Base-by-base conservation (phyloP, 2,113 vertebrate genomes). In the Lophochroa leadbeateri region DNA sequence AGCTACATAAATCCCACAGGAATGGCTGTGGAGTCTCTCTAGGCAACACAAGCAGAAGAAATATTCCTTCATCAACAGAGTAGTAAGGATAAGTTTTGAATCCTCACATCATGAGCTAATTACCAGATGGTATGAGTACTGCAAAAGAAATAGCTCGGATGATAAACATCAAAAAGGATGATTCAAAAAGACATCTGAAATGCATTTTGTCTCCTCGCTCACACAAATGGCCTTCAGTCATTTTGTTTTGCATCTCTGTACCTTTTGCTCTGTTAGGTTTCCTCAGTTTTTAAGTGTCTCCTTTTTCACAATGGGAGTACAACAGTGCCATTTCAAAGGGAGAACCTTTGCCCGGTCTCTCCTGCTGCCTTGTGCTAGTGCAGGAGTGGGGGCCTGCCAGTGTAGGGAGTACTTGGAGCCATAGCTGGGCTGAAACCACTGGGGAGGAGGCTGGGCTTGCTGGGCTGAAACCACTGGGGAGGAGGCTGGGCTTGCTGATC, bases 161-260 rank as follows among this genome's bases (percentile, higher is more conserved):
- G 53, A 69, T 91, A 87, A 93, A 63, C 35, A 82, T 89, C 55
- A 88, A 71, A 80, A 87, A 68, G 17, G 21, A 57, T 35, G 52
- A 78, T 67, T 90, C 52, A 75, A 71, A 83, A 71, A 89, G 20
- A 50, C 55, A 88, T 88, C 69, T 84, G 74, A 96, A 91, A 92
- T 47, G 18, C 72, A 57, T 95, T 95, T 88, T 72, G 35, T 63
- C 39, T 67, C 27, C 23, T 71, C 37, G 37, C 39, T 86, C 5
- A 25, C 29, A 31, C 53, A 77, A 80, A 67, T 4, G 37, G 41
- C 44, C 18, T 80, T 82, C 53, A 50, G 37, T 24, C 6, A 16
- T 67, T 90, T 84, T 86, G 8, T 44, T 94, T 81, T 52, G 5
- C 13, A 24, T 4, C 10, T 2, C 18, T 11, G 11, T 49, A 37